These are phyloP conservation scores for Antheraea yamamai DNA, from an alignment of 2,888 invertebrate genomes.

Conservation along the genomic window DNA sequence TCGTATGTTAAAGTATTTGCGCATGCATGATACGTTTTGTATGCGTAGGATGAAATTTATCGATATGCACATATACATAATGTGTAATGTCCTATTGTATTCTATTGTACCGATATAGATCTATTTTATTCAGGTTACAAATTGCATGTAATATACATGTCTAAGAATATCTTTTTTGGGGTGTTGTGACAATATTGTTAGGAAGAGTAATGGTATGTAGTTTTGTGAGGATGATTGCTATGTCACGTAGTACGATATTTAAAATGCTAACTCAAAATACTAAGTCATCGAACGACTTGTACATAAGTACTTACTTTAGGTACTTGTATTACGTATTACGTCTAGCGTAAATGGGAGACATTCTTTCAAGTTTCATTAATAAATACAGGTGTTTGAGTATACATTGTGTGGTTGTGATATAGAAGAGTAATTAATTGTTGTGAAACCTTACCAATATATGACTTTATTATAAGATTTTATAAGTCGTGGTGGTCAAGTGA, in stretches of 20 bases:
- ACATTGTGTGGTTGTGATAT: background rate
- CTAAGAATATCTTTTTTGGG: constrained; percentile 1
- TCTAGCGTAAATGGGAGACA: background rate
- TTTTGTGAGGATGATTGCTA: background rate
- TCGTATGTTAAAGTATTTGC: constrained; percentile 47
- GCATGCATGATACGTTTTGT: constrained; percentile 45
- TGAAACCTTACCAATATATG: too few relatives aligned
- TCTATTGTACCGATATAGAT: constrained; percentile 50
- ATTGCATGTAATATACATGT: constrained; percentile 42
- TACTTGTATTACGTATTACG: background rate
- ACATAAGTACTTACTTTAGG: background rate
- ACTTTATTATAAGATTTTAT: too few relatives aligned
- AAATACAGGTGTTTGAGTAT: background rate
- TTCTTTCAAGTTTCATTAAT: background rate
- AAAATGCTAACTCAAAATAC: background rate
- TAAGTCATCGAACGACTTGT: background rate
- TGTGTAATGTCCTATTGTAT: constrained; percentile 61
- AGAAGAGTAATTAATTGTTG: too few relatives aligned
- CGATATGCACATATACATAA: constrained; percentile 50
- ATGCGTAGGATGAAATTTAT: constrained; percentile 57
- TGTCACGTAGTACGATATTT: constrained; percentile 10
- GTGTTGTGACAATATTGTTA: background rate
- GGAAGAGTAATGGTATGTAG: background rate
- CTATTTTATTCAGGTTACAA: constrained; percentile 53
- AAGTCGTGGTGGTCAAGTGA: too few relatives aligned